A percentile compares a stretch with the other conserved stretches of the same genome.
Evolutionary conservation across 1,140 invertebrate genomes (phyloP).

Genomic region (Pseudachorutes palmiensis): DNA sequence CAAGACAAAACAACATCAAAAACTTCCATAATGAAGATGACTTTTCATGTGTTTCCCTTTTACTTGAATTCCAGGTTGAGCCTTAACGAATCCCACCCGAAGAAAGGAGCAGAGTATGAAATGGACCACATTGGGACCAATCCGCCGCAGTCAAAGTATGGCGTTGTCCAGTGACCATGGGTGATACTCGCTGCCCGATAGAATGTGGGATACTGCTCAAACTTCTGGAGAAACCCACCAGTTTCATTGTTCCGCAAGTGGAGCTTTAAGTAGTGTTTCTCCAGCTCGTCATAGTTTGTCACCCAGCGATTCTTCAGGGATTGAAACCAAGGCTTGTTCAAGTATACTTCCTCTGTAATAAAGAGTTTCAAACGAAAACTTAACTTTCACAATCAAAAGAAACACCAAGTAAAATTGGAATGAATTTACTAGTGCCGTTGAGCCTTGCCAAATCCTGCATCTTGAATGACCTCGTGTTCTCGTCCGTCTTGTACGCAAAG

Average conservation of each 20-base stretch:
- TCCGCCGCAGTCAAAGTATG: conserved; percentile 89
- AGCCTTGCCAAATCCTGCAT: conserved; percentile 77
- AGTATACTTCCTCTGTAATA: conserved; percentile 65
- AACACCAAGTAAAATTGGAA: conserved; percentile 19
- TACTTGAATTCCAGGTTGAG: conserved; percentile 87
- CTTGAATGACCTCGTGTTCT: conserved; percentile 74
- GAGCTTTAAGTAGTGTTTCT: conserved; percentile 87
- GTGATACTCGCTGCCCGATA: conserved; percentile 76
- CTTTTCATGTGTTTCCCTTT: no score
- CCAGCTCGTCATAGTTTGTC: conserved; percentile 82
- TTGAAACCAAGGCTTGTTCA: conserved; percentile 76
- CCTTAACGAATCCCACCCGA: conserved; percentile 89
- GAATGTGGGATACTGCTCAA: conserved; percentile 80
- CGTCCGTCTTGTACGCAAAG: conserved; percentile 77
- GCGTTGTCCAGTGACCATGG: conserved; percentile 86
- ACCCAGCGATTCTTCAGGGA: conserved; percentile 85
- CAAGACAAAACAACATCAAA: conserved; percentile 8
- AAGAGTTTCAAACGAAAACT: conserved; percentile 14
- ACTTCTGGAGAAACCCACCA: conserved; percentile 69
- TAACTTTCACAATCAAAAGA: conserved; percentile 41
- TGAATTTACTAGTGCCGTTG: conserved; percentile 63
- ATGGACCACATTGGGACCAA: conserved; percentile 87
- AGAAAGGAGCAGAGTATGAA: conserved; percentile 91
- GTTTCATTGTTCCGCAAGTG: conserved; percentile 81
- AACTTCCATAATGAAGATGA: not conserved